phyloP scores from a whole-genome alignment of 2,113 vertebrate species.

The Serinus canaria region DNA sequence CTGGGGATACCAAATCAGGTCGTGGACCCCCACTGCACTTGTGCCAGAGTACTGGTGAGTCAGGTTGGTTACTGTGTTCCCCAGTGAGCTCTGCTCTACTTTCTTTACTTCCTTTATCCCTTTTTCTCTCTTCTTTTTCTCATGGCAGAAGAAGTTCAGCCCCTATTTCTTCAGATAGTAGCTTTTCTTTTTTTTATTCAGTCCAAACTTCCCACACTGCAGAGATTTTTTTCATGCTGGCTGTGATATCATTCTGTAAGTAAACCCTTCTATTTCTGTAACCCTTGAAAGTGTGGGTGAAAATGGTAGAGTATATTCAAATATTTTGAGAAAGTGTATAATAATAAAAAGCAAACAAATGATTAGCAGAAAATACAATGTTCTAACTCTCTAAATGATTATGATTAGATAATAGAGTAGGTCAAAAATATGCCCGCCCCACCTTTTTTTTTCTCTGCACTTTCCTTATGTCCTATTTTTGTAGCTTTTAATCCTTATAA shows the following conservation, averaged over 20 bases:
- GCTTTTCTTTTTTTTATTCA: not conserved
- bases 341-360: not conserved
- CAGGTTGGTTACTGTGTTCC: conserved; percentile 19
- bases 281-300: not conserved
- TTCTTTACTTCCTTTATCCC: not conserved
- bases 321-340: not conserved
- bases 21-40: not conserved
- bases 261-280: not conserved
- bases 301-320: not conserved
- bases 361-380: not conserved
- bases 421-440: not conserved
- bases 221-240: not conserved
- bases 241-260: not conserved
- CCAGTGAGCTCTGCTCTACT: conserved; percentile 23
- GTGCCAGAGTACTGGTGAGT: not conserved
- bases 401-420: not conserved
- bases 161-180: not conserved
- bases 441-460: not conserved
- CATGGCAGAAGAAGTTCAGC: not conserved
- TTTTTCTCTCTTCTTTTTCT: conserved; percentile 20
- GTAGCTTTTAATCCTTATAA: not conserved
- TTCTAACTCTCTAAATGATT: not conserved
- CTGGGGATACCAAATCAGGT: not conserved
- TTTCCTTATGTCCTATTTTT: not conserved
- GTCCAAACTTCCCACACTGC: not conserved